These are phyloP conservation scores for Acanthoscelides obtectus DNA, from an alignment of 2,888 invertebrate species.

Conservation along the genomic window DNA sequence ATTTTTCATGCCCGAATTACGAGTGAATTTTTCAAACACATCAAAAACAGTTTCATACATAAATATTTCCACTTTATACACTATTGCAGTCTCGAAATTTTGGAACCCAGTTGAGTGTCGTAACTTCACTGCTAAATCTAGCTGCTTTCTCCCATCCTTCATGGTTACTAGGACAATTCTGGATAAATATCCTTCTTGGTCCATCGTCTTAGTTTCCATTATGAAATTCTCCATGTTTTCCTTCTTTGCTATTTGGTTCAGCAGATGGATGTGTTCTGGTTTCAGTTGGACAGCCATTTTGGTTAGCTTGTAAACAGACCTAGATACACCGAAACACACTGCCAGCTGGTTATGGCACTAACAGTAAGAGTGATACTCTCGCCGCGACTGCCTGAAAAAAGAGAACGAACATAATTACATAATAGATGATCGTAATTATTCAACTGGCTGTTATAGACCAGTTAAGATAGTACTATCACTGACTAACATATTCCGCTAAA, in stretches of 20 bases:
- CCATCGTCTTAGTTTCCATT: slow-evolving; percentile 5
- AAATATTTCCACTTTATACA: slow-evolving; percentile 28
- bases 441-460: neutral
- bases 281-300: neutral
- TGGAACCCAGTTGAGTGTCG: slow-evolving; percentile 25
- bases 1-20: slow-evolving; percentile 13
- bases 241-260: slow-evolving; percentile 10
- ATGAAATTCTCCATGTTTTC: slow-evolving; percentile 3
- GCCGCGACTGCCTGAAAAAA: neutral
- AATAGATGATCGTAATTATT: neutral
- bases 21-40: slow-evolving; percentile 29
- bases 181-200: slow-evolving; percentile 25
- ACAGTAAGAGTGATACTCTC: neutral
- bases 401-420: neutral
- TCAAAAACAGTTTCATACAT: slow-evolving; percentile 29
- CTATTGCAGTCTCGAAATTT: slow-evolving; percentile 20
- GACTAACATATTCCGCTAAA: too few species aligned
- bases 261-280: neutral
- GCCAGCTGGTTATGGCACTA: neutral
- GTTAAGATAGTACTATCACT: neutral
- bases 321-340: neutral
- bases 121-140: slow-evolving; percentile 32
- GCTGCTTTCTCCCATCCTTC: slow-evolving; percentile 4
- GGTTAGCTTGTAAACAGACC: neutral
- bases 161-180: slow-evolving; percentile 22